Evolutionary conservation across 1,140 invertebrate species (phyloP), one percentile per base, ranked within the genome.

Genomic region (Plectus sambesii): DNA sequence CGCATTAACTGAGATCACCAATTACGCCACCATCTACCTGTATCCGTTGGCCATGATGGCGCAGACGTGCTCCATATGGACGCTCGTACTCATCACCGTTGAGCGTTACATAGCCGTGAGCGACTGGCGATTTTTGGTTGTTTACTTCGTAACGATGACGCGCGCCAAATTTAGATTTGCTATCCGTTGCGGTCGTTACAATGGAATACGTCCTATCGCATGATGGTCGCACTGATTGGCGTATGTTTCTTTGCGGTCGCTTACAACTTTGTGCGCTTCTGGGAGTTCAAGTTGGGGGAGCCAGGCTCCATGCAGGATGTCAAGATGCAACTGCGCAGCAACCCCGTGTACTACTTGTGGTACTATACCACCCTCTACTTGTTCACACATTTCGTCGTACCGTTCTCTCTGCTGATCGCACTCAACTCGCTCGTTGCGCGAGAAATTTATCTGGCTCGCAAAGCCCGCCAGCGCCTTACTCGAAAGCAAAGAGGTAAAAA

Each of bases 211-310:
- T n/a, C n/a, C n/a, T n/a, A n/a, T n/a, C n/a, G n/a, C n/a, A n/a
- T n/a, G n/a, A n/a, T n/a, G n/a, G n/a, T n/a, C n/a, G 58, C 59
- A 9, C 25, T 66, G 5, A 42, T 63, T 19, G 47, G 44, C 19
- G 54, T 67, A 19, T 42, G 61, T 12, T 15, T 62, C 6, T 61
- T 48, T 5, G 54, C 63, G 5, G 45, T 59, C 17, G 33, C 49
- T 20, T 66, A 66, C 51, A 66, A 66, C 40, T 42, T 63, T 27
- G 41, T 63, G 8, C 51, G 63, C 2, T 66, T 66, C 38, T 68
- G 49, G 36, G 63, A 66, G 38, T 66, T 65, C 42, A 35, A 26
- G 20, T 65, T 22, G 42, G 40, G 42, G 60, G 38, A n/a, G n/a
- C n/a, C n/a, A n/a, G n/a, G n/a, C n/a, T n/a, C n/a, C n/a, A n/a